Percentiles rank a stretch among this genome's conserved stretches.
Evolutionary conservation across 2,113 vertebrate genomes (phyloP).

Genomic region (Piprites chloris): DNA sequence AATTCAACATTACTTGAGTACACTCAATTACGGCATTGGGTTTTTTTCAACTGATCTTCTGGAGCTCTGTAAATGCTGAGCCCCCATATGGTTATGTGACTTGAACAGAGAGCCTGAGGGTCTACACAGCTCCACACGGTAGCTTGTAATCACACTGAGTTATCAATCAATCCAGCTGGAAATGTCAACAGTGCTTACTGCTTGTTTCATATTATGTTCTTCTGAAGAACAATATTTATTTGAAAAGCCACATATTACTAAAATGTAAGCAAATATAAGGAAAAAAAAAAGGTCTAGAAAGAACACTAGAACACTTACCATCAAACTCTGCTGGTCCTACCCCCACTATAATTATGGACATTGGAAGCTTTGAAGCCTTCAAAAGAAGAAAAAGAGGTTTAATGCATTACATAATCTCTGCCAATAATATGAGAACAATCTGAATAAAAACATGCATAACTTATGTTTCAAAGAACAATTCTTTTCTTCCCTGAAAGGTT

Average conservation of each 20-base stretch:
- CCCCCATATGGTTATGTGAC: slow-evolving; percentile 6
- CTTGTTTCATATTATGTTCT: neutral
- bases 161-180: slow-evolving; percentile 35
- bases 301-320: slow-evolving; percentile 73
- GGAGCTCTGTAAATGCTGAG: neutral
- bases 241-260: neutral
- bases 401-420: neutral
- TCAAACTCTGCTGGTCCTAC: slow-evolving; percentile 95
- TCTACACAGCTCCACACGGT: slow-evolving; percentile 3
- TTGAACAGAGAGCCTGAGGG: slow-evolving; percentile 21
- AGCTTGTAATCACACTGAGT: slow-evolving; percentile 7
- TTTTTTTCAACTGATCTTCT: neutral
- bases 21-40: neutral
- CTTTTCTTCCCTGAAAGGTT: neutral
- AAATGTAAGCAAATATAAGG: neutral
- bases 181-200: neutral
- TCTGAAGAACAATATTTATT: neutral
- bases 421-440: neutral
- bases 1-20: neutral
- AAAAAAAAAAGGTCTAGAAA: neutral
- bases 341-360: slow-evolving; percentile 95
- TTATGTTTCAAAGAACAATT: neutral
- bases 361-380: slow-evolving; percentile 89
- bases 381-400: slow-evolving; percentile 29
- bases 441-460: neutral